Conservation (phyloP, 1,140 invertebrate species). For the Sitobion miscanthi region DNA sequence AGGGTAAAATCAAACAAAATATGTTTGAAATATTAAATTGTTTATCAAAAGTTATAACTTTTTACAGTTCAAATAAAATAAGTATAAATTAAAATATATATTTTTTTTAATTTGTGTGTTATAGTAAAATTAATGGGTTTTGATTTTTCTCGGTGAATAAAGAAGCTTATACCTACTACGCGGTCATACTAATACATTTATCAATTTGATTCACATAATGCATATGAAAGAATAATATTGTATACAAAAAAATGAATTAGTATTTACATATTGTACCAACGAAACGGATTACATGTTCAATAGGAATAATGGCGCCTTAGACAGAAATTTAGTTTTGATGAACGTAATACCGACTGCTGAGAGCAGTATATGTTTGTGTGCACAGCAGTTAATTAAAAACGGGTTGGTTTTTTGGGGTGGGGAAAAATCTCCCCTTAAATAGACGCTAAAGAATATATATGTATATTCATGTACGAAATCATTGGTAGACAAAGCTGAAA, state of each 20-base stretch:
- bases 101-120: not conserved
- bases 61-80: not conserved
- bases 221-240: not conserved
- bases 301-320: constrained; percentile 36
- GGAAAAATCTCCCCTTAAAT: constrained; percentile 30
- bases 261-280: not conserved
- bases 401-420: constrained; percentile 25
- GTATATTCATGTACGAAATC: not conserved
- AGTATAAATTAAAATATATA: not conserved
- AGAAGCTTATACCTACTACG: not conserved
- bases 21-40: not conserved
- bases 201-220: not conserved
- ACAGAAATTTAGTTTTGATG: constrained; percentile 4
- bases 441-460: constrained; percentile 28
- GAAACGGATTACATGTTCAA: constrained; percentile 22
- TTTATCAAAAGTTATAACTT: not conserved
- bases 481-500: constrained; percentile 24
- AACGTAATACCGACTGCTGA: constrained; percentile 4
- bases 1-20: not conserved
- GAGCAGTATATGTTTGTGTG: not conserved
- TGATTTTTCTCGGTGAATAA: not conserved
- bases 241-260: not conserved
- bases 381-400: constrained; percentile 50
- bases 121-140: not conserved
- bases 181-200: not conserved